Evolutionary conservation across 2,797 vertebrate species (phyloP).

Genomic region (Gallinago solitaria): DNA sequence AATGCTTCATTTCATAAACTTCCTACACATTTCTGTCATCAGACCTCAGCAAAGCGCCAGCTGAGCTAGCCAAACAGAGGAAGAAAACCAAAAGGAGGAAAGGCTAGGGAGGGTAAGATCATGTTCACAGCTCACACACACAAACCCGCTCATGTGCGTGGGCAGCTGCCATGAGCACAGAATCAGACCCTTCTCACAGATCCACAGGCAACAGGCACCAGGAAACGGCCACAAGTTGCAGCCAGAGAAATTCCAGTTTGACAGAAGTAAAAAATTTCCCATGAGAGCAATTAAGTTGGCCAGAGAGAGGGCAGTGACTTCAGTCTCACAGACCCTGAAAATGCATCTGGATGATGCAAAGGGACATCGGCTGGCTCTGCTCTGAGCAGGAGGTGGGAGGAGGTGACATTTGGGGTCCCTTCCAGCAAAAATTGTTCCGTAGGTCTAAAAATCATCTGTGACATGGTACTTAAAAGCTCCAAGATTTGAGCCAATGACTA

Average conservation of each 20-base stretch:
- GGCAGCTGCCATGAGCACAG: background rate
- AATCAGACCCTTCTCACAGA: background rate
- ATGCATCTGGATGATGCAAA: background rate
- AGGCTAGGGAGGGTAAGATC: background rate
- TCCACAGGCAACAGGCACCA: accelerated
- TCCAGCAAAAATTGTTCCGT: background rate
- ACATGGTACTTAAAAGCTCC: background rate
- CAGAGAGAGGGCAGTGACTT: background rate
- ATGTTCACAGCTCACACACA: background rate
- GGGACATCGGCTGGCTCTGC: too few species aligned
- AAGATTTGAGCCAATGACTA: background rate
- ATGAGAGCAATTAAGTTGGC: background rate
- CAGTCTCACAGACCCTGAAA: background rate
- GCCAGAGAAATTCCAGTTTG: background rate
- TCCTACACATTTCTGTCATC: background rate
- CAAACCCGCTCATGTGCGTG: accelerated
- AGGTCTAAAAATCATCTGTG: background rate
- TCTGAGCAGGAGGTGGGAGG: background rate
- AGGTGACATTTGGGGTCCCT: background rate
- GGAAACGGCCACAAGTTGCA: background rate
- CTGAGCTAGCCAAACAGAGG: background rate
- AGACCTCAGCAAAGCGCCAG: background rate
- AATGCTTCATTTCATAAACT: background rate
- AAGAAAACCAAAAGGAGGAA: background rate
- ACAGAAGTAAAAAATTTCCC: background rate